Evolutionary conservation across 2,797 vertebrate species (phyloP).

Genomic region (Alcedo atthis): DNA sequence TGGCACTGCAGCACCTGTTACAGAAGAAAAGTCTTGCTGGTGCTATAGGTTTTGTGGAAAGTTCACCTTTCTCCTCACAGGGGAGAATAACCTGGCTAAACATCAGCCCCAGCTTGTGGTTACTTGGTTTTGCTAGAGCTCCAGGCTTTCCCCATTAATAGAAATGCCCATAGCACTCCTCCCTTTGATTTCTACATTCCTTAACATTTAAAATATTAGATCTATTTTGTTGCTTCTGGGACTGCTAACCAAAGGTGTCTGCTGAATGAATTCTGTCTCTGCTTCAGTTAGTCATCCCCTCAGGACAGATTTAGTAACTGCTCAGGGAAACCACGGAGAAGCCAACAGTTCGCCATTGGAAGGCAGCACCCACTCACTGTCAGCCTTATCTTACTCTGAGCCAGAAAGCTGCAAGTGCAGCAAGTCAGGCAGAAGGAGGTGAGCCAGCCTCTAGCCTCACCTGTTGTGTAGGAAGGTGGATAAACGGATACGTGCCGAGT

Average conservation of each 20-base stretch:
- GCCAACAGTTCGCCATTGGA: constrained; percentile 48
- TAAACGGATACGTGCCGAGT: fast-evolving
- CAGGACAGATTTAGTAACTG: constrained; percentile 62
- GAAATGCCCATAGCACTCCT: not conserved
- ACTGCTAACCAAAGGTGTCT: constrained; percentile 45
- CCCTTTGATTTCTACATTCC: not conserved
- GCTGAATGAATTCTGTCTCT: constrained; percentile 63
- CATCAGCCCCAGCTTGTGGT: not conserved
- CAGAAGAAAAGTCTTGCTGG: not conserved
- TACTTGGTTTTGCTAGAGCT: not conserved
- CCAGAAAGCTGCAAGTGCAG: constrained; percentile 23
- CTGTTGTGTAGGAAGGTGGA: constrained; percentile 1
- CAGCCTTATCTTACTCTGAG: constrained; percentile 1
- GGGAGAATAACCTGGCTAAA: not conserved
- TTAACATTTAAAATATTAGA: constrained; percentile 23
- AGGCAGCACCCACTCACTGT: constrained; percentile 60
- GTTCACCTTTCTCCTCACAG: fast-evolving
- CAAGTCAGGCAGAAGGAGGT: not conserved
- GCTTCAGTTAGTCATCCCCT: constrained; percentile 63
- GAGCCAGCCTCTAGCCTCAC: not conserved
- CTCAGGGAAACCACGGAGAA: constrained; percentile 52
- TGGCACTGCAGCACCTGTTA: not conserved
- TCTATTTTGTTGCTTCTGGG: constrained; percentile 56
- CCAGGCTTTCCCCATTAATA: constrained; percentile 16
- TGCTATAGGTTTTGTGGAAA: not conserved